Base-by-base conservation (phyloP, 2,797 vertebrate species). In the Eulemur rubriventer region DNA sequence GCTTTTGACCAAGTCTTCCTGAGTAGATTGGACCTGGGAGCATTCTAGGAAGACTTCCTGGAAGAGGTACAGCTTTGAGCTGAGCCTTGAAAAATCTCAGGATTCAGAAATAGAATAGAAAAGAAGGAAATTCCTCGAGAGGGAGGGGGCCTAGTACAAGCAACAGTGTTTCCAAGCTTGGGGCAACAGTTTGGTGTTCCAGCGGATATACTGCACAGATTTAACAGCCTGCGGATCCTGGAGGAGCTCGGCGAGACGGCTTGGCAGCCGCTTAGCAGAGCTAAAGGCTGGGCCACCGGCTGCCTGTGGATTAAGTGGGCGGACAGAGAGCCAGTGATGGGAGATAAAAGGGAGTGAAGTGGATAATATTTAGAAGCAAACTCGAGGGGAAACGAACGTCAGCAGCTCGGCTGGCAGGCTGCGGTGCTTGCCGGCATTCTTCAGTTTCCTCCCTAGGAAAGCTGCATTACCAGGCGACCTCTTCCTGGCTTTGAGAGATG, bases 311-410 rank as follows among this genome's bases (percentile, higher is more conserved):
- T 94, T 97, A 96, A 96, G 96, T 95, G 93, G 92, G 73, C 88
- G 94, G 94, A 97, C 72, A 97, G 94, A 98, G 92, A 97, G 92
- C 59, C 91, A 0, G 0, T 73, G 87, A 98, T 97, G 96, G 93
- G 86, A 98, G 88, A 92, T 94, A 97, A 98, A 92, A 98, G 72
- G 33, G 83, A 72, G 89, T 96, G 97, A 93, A 95, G 90, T 96
- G 97, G 97, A 97, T 97, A 97, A 92, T 96, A 95, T 90, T 96
- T 91, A 96, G 96, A 96, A 85, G 96, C 72, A 63, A 96, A 96
- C 93, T 61, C 33, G 1, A 85, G 78, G 89, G 76, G 70, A 9
- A 69, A 81, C 78, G 83, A 85, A 84, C 61, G 35, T 84, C 81
- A 84, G 97, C 95, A 75, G 88, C 43, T 38, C 1, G 83, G 55